Evolutionary conservation across 2,888 invertebrate species (phyloP), one percentile per base, ranked within the genome.

Genomic region (Falcaria lacertinaria): DNA sequence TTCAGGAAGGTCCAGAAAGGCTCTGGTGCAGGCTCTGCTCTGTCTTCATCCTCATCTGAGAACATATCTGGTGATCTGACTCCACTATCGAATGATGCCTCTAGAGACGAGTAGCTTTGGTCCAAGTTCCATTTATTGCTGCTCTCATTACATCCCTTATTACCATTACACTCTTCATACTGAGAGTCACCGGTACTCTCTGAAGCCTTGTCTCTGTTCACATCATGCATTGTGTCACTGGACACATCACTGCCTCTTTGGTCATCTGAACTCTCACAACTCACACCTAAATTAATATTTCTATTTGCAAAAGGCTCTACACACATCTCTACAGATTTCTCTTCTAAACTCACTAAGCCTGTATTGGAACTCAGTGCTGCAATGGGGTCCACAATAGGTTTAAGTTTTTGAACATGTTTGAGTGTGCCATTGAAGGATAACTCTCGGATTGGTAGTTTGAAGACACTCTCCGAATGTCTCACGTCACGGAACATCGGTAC

Each of bases 61-160:
- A 94, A 94, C 65, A 94, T 81, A 63, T 94, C 93, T 0, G 94
- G 94, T 41, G 92, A 92, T 36, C 89, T 63, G 33, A 88, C 77
- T 52, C 88, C 88, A 60, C 88, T 89, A 59, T 88, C 87, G 75
- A 84, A 88, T 1, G 88, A 88, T 8, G 80, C 81, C 46, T 89
- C 88, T 1, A 83, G 64, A 8, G 88, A 89, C 1, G 88, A 88
- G 45, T 74, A 80, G 50, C 86, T 87, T 13, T 82, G 81, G 28
- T 89, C 88, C 2, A 69, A 70, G 48, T 78, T 82, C 85, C 84
- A 87, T 55, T 84, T 87, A 15, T 56, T 52, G 40, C 67, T 79
- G 0, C 68, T 69, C 13, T 80, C 80, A 44, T 75, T 73, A 41
- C 50, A 48, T 5, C 64, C 63, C 34, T 73, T 79, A 48, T 71